Base-by-base conservation (phyloP, 30 jellyfish, hydroid and myxozoan species). In the Morbakka virulenta region DNA sequence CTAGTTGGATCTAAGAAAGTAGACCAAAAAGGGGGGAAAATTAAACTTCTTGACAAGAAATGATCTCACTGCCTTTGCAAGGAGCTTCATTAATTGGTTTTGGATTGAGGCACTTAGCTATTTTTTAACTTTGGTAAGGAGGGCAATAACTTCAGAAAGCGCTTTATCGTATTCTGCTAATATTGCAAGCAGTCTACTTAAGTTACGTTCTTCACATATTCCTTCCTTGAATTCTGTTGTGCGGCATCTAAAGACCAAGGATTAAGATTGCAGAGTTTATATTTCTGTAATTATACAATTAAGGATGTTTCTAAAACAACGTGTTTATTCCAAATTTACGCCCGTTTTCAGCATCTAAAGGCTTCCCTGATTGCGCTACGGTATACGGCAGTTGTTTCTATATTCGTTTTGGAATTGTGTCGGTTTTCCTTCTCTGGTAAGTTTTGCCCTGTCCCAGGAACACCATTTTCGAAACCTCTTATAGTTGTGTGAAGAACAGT, bases 161-260 rank as follows among this genome's bases (percentile, higher is more conserved):
- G 35, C 68, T 36, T 80, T 73, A 50, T 29, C 77, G 36, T 80
- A 80, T 51, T 49, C 62, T 49, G 84, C 91, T 29, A 80, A 47
- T 64, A 80, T 29, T 0, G 84, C 53, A 32, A 65, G 83, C 63
- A 80, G 20, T 25, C 78, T n/a, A 30, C 50, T 65, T 49, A 78
- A 63, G 63, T 78, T 78, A 11, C 89, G 81, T 25, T 81, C 75
- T 48, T 63, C 67, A 67, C 89, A 78, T n/a, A n/a, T n/a, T n/a
- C n/a, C n/a, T n/a, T n/a, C n/a, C n/a, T n/a, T n/a, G n/a, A n/a
- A n/a, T n/a, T n/a, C n/a, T n/a, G n/a, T n/a, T n/a, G n/a, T n/a
- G n/a, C n/a, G n/a, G n/a, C n/a, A n/a, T n/a, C n/a, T n/a, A n/a
- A n/a, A n/a, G n/a, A n/a, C n/a, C n/a, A n/a, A n/a, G n/a, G n/a